Base-by-base conservation (phyloP, 2,888 invertebrate species). In the Luperina nickerlii region DNA sequence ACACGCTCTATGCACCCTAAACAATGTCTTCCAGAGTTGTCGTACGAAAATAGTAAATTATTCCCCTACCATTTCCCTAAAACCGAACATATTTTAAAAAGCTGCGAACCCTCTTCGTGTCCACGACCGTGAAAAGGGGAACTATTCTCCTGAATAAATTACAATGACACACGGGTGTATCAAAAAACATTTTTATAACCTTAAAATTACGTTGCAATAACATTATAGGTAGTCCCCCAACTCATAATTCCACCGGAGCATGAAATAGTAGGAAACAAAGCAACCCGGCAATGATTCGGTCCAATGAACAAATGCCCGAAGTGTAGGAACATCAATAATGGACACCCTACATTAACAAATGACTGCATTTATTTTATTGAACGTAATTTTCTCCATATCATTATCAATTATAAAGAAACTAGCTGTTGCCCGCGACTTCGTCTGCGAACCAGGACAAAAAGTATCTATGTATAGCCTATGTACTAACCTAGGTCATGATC, bases 241-340 rank as follows among this genome's bases (percentile, higher is more conserved):
- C 67, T 85, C 85, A 86, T 88, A 88, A 79, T 84, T 70, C 76
- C 81, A 86, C 51, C 87, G 83, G 63, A 89, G 86, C 90, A 78
- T 90, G 84, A 90, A 89, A 88, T 84, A 82, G 86, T 79, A 85
- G 86, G 87, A 89, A 90, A 90, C 89, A 90, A 87, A 79, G 86
- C 85, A 73, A 87, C 77, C 75, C 81, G 68, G 77, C 85, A 90
- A 92, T 91, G 91, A 91, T 90, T 79, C 90, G 88, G 88, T 90
- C 88, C 89, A 90, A 87, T 91, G 92, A 89, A 84, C 87, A 79
- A 79, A 83, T 87, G 74, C 82, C 81, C 84, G 51, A 85, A 86
- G 89, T 89, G 88, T 87, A 82, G 80, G 74, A 81, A 88, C 86
- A 89, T 85, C 87, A 80, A 88, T 88, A 87, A 87, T 86, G 79